Evolutionary conservation across 2,888 invertebrate genomes (phyloP).

Genomic region (Sympetrum striolatum): DNA sequence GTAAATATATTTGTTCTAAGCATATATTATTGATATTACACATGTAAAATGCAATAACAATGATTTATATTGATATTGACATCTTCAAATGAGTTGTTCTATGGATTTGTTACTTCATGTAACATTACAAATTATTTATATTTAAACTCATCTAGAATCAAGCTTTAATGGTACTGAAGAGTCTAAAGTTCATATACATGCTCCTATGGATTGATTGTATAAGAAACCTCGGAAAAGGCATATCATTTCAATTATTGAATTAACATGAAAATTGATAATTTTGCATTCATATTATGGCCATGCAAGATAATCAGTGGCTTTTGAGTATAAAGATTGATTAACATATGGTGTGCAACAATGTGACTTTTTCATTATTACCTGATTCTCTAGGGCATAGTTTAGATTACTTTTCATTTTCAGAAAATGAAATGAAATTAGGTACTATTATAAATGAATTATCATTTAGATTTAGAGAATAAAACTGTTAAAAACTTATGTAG

Average conservation of each 20-base stretch:
- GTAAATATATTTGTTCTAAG: neutral
- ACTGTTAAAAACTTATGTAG: neutral
- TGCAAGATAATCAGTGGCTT: neutral
- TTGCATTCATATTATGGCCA: neutral
- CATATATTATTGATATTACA: neutral
- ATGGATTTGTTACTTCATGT: neutral
- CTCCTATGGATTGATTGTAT: neutral
- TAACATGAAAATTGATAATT: neutral
- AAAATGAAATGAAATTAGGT: neutral
- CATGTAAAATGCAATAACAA: too few relatives aligned
- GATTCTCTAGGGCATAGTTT: neutral
- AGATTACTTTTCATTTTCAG: neutral
- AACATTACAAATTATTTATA: neutral
- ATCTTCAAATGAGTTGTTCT: neutral
- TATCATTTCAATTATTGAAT: neutral
- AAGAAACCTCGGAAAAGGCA: neutral
- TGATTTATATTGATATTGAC: too few relatives aligned
- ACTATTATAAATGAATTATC: neutral
- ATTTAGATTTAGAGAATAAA: neutral
- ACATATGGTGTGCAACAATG: neutral
- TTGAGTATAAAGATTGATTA: neutral
- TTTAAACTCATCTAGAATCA: neutral
- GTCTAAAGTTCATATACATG: neutral
- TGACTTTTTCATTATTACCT: neutral
- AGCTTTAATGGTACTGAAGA: neutral